A percentile compares a stretch with the other conserved stretches of the same genome.
phyloP scores from a whole-genome alignment of 2,113 vertebrate genomes.

The Dasyurus viverrinus region DNA sequence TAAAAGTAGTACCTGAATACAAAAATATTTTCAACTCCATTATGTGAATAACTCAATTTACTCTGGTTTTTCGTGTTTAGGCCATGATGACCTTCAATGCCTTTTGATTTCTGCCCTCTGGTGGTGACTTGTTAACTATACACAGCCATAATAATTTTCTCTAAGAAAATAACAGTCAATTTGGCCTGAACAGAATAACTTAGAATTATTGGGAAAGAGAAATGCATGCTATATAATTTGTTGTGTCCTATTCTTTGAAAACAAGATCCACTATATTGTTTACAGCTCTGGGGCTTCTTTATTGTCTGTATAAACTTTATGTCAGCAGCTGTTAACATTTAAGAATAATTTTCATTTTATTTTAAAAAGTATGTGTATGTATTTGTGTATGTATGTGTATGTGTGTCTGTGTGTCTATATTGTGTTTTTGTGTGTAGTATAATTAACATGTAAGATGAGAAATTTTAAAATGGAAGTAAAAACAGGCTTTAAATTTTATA shows the following conservation, averaged over 20 bases:
- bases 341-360: constrained; percentile 46
- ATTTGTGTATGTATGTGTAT: neutral
- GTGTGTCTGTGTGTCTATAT: neutral
- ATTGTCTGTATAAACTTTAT: constrained; percentile 32
- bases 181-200: neutral
- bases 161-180: neutral
- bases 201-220: neutral
- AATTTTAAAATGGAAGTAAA: constrained; percentile 31
- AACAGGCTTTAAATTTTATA: constrained; percentile 4
- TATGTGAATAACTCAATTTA: constrained; percentile 16
- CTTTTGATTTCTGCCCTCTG: constrained; percentile 70
- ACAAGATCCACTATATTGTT: constrained; percentile 1
- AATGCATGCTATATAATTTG: neutral
- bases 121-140: constrained; percentile 42
- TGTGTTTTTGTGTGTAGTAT: neutral
- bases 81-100: constrained; percentile 65
- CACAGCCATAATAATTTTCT: constrained; percentile 22
- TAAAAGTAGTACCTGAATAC: constrained; percentile 18
- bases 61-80: constrained; percentile 26
- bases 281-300: constrained; percentile 50
- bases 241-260: constrained; percentile 20
- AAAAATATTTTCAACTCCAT: constrained; percentile 29
- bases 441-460: constrained; percentile 39
- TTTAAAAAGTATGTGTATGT: neutral
- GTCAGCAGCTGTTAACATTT: constrained; percentile 31